Evolutionary conservation across 1,140 invertebrate species (phyloP).

Genomic region (Solenopsis invicta): DNA sequence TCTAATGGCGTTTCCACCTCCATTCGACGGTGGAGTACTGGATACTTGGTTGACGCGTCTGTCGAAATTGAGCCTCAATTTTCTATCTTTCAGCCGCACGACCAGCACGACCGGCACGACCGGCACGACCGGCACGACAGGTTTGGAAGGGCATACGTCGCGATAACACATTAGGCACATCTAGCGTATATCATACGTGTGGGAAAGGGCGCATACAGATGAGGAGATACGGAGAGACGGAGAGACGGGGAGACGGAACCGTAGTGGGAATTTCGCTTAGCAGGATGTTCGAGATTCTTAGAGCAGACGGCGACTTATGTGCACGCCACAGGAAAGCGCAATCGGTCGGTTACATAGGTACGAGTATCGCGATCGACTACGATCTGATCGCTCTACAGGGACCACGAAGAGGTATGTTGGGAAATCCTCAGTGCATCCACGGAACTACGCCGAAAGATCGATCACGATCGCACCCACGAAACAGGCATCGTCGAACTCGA

Average conservation of each 20-base stretch:
- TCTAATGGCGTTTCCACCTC: conserved; percentile 44
- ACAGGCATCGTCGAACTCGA: conserved; percentile 21
- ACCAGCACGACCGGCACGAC: too few relatives aligned
- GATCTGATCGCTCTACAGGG: conserved; percentile 30
- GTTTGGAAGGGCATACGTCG: not conserved
- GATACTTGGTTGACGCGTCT: not conserved
- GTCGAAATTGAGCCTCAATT: conserved; percentile 48
- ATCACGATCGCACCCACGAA: conserved; percentile 37
- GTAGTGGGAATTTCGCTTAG: conserved; percentile 54
- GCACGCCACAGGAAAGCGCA: conserved; percentile 39
- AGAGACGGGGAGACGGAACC: not conserved
- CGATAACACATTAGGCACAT: conserved; percentile 34
- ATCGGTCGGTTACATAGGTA: conserved; percentile 15
- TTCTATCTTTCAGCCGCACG: conserved; percentile 22
- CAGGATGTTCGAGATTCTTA: conserved; percentile 60
- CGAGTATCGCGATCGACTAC: conserved; percentile 17
- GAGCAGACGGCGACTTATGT: conserved; percentile 47
- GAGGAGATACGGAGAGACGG: not conserved
- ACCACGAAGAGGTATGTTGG: conserved; percentile 21
- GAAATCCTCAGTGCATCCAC: conserved; percentile 35
- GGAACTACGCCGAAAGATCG: conserved; percentile 45
- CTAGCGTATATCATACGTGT: conserved; percentile 6
- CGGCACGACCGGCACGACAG: too few relatives aligned
- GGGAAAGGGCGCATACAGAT: conserved; percentile 26
- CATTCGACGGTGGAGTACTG: conserved; percentile 39